Evolutionary conservation across 2,113 vertebrate species (phyloP).

Genomic region (Thamnaconus septentrionalis): DNA sequence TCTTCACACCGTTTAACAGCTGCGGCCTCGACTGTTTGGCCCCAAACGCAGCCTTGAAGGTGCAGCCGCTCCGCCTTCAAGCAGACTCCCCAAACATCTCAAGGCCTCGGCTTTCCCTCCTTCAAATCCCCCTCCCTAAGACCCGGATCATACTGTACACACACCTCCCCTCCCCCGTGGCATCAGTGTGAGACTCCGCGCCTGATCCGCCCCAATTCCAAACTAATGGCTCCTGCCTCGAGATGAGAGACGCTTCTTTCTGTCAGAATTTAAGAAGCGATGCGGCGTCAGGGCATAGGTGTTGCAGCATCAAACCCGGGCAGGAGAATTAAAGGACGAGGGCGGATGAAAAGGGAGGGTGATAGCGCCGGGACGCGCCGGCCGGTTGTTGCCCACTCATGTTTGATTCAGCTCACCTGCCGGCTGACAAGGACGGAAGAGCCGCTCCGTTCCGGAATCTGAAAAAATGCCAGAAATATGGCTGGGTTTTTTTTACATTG

Average conservation of each 20-base stretch:
- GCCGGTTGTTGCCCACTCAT: not conserved
- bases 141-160: not conserved
- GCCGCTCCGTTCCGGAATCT: not conserved
- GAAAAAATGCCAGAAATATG: not conserved
- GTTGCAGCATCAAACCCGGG: not conserved
- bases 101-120: not conserved
- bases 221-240: not conserved
- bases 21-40: too few species aligned
- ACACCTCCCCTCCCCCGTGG: not conserved
- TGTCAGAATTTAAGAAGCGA: constrained; percentile 10
- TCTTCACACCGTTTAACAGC: too few species aligned
- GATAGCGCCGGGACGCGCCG: not conserved
- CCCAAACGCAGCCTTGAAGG: too few species aligned
- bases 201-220: constrained; percentile 2
- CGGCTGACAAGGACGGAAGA: not conserved
- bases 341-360: not conserved
- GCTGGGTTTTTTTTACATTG: not conserved
- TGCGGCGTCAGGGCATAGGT: not conserved
- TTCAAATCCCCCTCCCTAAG: constrained; percentile 30
- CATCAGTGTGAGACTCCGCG: constrained; percentile 3
- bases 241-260: constrained; percentile 13
- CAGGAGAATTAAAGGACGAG: too few species aligned
- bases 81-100: not conserved
- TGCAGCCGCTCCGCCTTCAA: too few species aligned
- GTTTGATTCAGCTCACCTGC: not conserved